phyloP scores from a whole-genome alignment of 2,113 vertebrate genomes.

The Myrmophylax atrothorax region DNA sequence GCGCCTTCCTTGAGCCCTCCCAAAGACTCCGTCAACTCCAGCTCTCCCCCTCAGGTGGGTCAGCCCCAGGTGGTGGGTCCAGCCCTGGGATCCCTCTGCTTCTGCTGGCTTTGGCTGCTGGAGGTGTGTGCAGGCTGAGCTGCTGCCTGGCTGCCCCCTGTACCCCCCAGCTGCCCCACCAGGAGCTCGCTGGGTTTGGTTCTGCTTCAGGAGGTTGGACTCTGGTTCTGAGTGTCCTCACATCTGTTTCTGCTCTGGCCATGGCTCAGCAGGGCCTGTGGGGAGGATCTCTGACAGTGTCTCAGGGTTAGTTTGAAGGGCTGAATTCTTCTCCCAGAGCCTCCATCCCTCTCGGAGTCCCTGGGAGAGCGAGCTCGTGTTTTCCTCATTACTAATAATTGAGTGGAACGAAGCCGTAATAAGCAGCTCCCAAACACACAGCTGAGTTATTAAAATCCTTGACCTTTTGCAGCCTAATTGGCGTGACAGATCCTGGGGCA shows the following conservation, averaged over 20 bases:
- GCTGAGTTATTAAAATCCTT: slow-evolving; percentile 42
- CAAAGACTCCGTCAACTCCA: slow-evolving; percentile 79
- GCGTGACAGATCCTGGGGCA: neutral
- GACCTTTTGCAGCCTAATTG: slow-evolving; percentile 51
- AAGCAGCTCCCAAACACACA: neutral
- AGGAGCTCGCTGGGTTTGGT: neutral
- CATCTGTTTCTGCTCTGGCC: slow-evolving; percentile 26
- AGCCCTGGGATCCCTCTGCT: rapidly evolving
- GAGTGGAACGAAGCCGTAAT: slow-evolving; percentile 37
- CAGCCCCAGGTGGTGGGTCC: neutral
- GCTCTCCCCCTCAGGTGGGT: slow-evolving; percentile 88
- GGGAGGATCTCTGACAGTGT: neutral
- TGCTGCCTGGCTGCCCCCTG: neutral
- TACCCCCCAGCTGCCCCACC: neutral
- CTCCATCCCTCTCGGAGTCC: neutral
- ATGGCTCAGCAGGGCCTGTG: neutral
- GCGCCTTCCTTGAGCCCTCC: slow-evolving; percentile 82
- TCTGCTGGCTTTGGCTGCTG: neutral
- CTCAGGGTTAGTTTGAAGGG: neutral
- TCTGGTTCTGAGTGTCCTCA: neutral
- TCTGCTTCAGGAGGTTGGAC: neutral
- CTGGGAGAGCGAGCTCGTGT: neutral
- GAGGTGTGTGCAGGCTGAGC: neutral
- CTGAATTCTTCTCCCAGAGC: neutral
- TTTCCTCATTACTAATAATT: slow-evolving; percentile 38